Evolutionary conservation across 2,888 invertebrate species (phyloP).

Genomic region (Pyrocoelia pectoralis): DNA sequence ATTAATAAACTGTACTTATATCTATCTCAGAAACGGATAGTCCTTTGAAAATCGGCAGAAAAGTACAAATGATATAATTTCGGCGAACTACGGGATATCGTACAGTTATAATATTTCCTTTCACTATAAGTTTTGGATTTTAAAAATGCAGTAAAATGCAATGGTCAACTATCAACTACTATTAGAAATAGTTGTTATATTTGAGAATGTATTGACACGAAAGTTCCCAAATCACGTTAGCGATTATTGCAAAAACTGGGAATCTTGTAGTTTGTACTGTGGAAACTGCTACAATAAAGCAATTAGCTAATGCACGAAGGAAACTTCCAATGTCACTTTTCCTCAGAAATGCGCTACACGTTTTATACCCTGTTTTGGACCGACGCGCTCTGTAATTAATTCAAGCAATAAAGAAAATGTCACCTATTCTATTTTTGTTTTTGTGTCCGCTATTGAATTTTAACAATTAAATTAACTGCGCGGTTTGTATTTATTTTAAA

Average conservation of each 20-base stretch:
- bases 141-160: not conserved
- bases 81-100: too few relatives aligned
- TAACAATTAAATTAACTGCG: too few relatives aligned
- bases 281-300: not conserved
- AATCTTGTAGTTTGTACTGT: not conserved
- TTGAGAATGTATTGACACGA: not conserved
- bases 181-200: not conserved
- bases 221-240: slow-evolving; percentile 1
- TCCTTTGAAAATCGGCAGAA: too few relatives aligned
- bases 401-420: not conserved
- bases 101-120: too few relatives aligned
- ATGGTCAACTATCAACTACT: not conserved
- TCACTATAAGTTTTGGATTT: too few relatives aligned
- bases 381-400: slow-evolving; percentile 9
- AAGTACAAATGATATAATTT: too few relatives aligned
- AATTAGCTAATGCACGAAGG: slow-evolving; percentile 17
- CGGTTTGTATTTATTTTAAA: too few relatives aligned
- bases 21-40: too few relatives aligned
- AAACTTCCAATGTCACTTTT: slow-evolving; percentile 10
- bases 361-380: not conserved
- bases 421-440: too few relatives aligned
- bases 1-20: too few relatives aligned
- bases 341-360: not conserved
- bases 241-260: not conserved
- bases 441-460: too few relatives aligned